Base-by-base conservation (phyloP, 1,140 invertebrate species). In the Pachyrhynchus sulphureomaculatus region DNA sequence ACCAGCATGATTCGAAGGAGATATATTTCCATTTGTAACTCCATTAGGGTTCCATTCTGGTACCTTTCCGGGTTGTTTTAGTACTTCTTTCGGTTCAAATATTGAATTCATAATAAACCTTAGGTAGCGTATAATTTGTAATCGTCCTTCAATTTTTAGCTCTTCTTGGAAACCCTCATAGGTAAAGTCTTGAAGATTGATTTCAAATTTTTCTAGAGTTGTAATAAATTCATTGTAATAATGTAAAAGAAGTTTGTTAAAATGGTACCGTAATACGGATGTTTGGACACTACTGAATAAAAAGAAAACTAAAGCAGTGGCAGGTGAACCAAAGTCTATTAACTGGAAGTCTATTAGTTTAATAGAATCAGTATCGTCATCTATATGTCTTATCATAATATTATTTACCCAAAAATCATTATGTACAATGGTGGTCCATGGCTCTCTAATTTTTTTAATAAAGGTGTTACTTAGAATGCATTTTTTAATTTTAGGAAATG, bases 311-410 rank as follows among this genome's bases (percentile, higher is more conserved):
- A 87, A 42, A 64, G 86, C 85, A 3, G 79, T 72, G 0, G 77
- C 63, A 4, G 81, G 73, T 21, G 79, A 84, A 0, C 75, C 71
- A 32, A 80, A 79, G n/a, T 78, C 65, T 4, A 79, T 75, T 15
- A 81, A 78, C 73, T 87, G 84, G 60, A 84, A 86, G 66, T 86
- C 85, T 0, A 86, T 72, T 24, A 86, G 77, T 69, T 83, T 84
- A 2, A 82, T 60, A 20, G 83, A 77, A 70, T 86, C 84, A 2
- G 77, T 71, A 37, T 86, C 85, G 2, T 77, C 70, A 6, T 81
- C 75, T 0, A 77, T 79, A 0, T 77, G 77, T 71, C 77, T 84
- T 0, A 74, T n/a, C n/a, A n/a, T n/a, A n/a, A n/a, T n/a, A n/a
- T n/a, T n/a, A n/a, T n/a, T n/a, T n/a, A n/a, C n/a, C n/a, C n/a